These are phyloP conservation scores for Cynopterus sphinx DNA, from an alignment of 2,797 vertebrate genomes.

Conservation along the genomic window DNA sequence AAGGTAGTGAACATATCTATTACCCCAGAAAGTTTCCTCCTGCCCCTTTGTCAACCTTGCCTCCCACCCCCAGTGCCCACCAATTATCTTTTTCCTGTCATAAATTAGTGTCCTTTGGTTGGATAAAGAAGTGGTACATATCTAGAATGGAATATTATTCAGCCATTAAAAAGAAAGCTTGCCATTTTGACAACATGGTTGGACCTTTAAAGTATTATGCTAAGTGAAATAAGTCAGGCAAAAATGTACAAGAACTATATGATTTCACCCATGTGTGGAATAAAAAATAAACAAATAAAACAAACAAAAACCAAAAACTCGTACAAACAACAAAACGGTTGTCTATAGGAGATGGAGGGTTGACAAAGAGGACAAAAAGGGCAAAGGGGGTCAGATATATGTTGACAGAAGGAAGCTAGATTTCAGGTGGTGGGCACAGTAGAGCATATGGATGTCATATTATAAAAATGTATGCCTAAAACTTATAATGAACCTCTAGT, in stretches of 20 bases:
- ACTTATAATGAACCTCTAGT: background rate
- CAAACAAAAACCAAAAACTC: background rate
- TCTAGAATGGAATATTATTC: background rate
- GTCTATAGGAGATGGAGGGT: background rate
- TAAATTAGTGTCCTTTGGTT: background rate
- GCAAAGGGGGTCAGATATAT: background rate
- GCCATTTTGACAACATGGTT: background rate
- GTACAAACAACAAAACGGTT: background rate
- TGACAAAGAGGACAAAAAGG: background rate
- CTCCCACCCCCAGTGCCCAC: background rate
- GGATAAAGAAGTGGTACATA: background rate
- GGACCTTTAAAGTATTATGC: background rate
- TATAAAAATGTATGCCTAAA: background rate
- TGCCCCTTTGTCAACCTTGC: background rate
- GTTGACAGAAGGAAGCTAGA: background rate
- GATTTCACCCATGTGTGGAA: background rate
- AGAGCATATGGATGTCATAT: background rate
- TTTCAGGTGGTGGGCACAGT: background rate
- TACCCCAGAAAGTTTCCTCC: background rate
- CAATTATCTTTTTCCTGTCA: background rate
- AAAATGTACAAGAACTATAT: background rate
- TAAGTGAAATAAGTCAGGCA: background rate
- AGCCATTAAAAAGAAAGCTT: background rate
- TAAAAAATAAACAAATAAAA: background rate
- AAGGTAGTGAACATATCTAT: background rate